These are phyloP conservation scores for Aphaenogaster floridana DNA, from an alignment of 1,140 invertebrate genomes.

Conservation along the genomic window DNA sequence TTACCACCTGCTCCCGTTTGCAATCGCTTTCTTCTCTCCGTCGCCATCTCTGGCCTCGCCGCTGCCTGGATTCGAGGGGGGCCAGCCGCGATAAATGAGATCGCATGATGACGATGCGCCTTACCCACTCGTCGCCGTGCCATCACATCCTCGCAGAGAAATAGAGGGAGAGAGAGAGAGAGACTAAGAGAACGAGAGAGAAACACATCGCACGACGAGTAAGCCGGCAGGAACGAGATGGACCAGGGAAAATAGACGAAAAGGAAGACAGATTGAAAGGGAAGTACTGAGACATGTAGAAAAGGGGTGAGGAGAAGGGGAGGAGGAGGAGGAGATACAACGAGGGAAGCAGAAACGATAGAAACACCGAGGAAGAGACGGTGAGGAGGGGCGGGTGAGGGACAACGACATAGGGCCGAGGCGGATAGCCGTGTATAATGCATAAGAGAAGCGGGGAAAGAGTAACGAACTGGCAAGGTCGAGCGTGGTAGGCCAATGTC, in stretches of 20 bases:
- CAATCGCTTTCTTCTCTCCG: conserved; percentile 40
- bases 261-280: conserved; percentile 70
- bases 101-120: conserved; percentile 73
- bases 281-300: conserved; percentile 54
- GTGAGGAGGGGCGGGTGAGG: conserved; percentile 44
- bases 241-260: conserved; percentile 71
- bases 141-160: neutral
- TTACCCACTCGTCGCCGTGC: conserved; percentile 25
- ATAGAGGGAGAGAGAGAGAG: conserved; percentile 17
- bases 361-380: conserved; percentile 56
- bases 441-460: conserved; percentile 82
- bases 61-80: conserved; percentile 28
- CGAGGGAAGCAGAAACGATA: conserved; percentile 53
- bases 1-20: conserved; percentile 56
- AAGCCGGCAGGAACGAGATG: conserved; percentile 57
- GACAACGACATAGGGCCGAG: conserved; percentile 70
- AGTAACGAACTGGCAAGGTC: conserved; percentile 87
- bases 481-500: conserved; percentile 86
- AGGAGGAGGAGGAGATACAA: conserved; percentile 42
- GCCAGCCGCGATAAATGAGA: conserved; percentile 73
- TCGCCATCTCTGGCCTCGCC: neutral
- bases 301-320: neutral
- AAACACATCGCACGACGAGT: conserved; percentile 50
- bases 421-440: conserved; percentile 80
- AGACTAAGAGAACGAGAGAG: conserved; percentile 47